phyloP scores from a whole-genome alignment of 2,797 vertebrate species.

The Meda fulgida region DNA sequence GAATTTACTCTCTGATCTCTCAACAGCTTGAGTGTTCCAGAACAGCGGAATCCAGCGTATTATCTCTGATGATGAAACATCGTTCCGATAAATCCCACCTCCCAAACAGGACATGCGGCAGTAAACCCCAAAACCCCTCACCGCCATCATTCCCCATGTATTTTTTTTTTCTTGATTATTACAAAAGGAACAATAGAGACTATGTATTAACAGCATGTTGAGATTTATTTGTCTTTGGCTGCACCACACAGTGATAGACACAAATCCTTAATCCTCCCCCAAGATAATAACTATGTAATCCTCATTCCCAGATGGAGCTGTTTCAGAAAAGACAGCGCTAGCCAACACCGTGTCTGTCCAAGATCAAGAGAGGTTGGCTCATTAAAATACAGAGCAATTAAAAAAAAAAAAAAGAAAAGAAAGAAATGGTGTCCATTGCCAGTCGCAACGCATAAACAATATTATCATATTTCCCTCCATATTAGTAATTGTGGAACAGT shows the following conservation, averaged over 20 bases:
- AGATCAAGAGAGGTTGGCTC: slow-evolving; percentile 67
- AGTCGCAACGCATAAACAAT: slow-evolving; percentile 63
- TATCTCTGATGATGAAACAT: slow-evolving; percentile 45
- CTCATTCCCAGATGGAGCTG: slow-evolving; percentile 77
- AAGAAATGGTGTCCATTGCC: slow-evolving; percentile 66
- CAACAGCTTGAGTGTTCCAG: slow-evolving; percentile 36
- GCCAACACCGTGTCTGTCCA: slow-evolving; percentile 69
- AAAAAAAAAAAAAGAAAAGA: slow-evolving; percentile 62
- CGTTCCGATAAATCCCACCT: slow-evolving; percentile 45
- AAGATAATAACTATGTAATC: slow-evolving; percentile 83
- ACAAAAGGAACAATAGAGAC: slow-evolving; percentile 68
- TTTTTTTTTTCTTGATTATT: slow-evolving; percentile 59
- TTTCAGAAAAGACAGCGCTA: slow-evolving; percentile 69
- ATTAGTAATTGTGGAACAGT: slow-evolving; percentile 47
- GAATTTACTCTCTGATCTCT: slow-evolving; percentile 44
- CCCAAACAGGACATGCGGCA: slow-evolving; percentile 40
- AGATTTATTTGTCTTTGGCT: slow-evolving; percentile 73
- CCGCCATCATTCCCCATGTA: not conserved
- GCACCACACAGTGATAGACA: slow-evolving; percentile 72
- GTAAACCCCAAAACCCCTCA: slow-evolving; percentile 47
- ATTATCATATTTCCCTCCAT: slow-evolving; percentile 42
- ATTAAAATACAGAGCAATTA: slow-evolving; percentile 76
- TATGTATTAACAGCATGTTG: slow-evolving; percentile 68
- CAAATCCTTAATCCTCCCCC: slow-evolving; percentile 81
- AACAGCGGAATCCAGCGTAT: slow-evolving; percentile 33